These are phyloP conservation scores for Agelastica alni DNA, from an alignment of 2,888 invertebrate species.

Conservation along the genomic window DNA sequence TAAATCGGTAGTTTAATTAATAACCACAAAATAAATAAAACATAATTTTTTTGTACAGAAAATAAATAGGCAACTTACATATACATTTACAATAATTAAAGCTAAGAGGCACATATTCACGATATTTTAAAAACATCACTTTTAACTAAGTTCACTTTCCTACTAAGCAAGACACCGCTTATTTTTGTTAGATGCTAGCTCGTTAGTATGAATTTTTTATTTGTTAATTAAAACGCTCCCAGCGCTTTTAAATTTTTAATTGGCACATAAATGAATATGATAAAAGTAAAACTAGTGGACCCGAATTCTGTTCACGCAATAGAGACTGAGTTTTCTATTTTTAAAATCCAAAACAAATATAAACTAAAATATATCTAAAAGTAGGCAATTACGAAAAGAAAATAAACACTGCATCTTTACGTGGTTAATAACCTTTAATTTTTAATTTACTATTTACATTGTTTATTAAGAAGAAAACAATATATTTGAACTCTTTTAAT, in stretches of 20 bases:
- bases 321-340: constrained; percentile 21
- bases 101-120: background rate
- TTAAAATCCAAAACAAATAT: constrained; percentile 9
- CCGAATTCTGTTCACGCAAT: constrained; percentile 11
- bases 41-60: no score
- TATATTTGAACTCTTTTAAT: no score
- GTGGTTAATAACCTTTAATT: no score
- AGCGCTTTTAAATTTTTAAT: constrained; percentile 16
- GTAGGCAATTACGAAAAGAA: constrained; percentile 6
- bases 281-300: constrained; percentile 11
- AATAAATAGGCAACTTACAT: background rate
- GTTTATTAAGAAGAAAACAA: no score
- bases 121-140: background rate
- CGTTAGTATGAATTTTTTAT: no score
- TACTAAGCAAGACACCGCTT: no score
- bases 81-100: background rate
- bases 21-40: background rate
- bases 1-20: no score
- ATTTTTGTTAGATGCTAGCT: no score
- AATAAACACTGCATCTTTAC: background rate
- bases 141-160: background rate
- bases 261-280: constrained; percentile 18
- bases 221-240: background rate
- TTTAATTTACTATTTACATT: no score
- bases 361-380: constrained; percentile 2